Conservation (phyloP, 2,113 vertebrate species). For the Machaerirhynchus nigripectus region DNA sequence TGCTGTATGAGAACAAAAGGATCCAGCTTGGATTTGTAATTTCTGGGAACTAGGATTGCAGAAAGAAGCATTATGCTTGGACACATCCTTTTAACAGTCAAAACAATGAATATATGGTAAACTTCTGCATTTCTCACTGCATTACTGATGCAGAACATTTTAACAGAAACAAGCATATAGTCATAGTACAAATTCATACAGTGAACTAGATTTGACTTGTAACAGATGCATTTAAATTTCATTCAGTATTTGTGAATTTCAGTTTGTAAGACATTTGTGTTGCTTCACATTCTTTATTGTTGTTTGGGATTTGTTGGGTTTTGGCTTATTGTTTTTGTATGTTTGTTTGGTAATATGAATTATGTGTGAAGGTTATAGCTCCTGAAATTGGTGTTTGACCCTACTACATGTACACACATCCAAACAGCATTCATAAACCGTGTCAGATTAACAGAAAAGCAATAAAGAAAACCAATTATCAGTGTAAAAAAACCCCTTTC, state of each 20-base stretch:
- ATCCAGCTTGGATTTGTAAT: background rate
- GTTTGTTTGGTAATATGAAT: background rate
- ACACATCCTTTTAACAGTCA: background rate
- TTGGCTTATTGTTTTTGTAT: background rate
- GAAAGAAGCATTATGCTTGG: background rate
- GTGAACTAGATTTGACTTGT: background rate
- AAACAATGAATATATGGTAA: background rate
- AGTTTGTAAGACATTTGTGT: background rate
- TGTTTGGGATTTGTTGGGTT: background rate
- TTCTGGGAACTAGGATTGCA: background rate
- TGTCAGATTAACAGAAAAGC: background rate
- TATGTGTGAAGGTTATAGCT: background rate
- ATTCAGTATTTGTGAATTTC: background rate
- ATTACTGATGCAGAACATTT: background rate
- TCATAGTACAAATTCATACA: background rate
- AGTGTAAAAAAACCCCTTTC: background rate
- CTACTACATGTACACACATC: background rate
- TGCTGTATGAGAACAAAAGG: background rate
- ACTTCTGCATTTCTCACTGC: background rate
- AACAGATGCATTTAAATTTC: background rate
- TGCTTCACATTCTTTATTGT: background rate
- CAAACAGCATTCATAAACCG: background rate
- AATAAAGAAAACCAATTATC: background rate
- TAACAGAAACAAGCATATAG: background rate
- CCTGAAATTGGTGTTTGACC: background rate